phyloP scores from a whole-genome alignment of 1,140 invertebrate species.

The Globodera ellingtonae region DNA sequence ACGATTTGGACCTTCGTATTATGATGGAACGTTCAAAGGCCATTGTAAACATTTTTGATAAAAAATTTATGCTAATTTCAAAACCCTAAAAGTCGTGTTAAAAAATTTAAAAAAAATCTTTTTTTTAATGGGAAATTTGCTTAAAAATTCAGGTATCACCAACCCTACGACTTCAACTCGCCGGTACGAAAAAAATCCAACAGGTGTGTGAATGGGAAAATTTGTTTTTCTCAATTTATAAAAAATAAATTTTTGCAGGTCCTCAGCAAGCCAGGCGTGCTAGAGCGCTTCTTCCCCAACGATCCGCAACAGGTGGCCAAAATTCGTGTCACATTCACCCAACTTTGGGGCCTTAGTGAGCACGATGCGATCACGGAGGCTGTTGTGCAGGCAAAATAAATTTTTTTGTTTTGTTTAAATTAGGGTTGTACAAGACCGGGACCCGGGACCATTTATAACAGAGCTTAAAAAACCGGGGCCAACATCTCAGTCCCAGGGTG shows the following conservation, averaged over 20 bases:
- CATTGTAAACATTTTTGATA: neutral
- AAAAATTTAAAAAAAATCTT: no score
- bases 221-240: no score
- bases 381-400: conserved; percentile 38
- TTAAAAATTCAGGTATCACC: conserved; percentile 84
- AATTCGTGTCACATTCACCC: conserved; percentile 82
- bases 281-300: conserved; percentile 74
- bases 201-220: conserved; percentile 20
- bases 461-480: conserved; percentile 59
- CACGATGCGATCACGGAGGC: conserved; percentile 46
- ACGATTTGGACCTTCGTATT: neutral
- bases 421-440: no score
- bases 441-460: no score
- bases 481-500: no score
- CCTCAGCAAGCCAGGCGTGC: conserved; percentile 69
- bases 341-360: conserved; percentile 81
- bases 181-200: conserved; percentile 72
- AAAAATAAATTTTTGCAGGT: conserved; percentile 2
- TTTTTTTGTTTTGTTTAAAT: neutral
- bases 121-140: no score
- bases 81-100: conserved; percentile 60
- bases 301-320: conserved; percentile 68
- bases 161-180: conserved; percentile 77
- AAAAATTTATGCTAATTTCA: conserved; percentile 64
- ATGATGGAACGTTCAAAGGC: conserved; percentile 2